Base-by-base conservation (phyloP, 2,113 vertebrate genomes). In the Sphaerodactylus townsendi region DNA sequence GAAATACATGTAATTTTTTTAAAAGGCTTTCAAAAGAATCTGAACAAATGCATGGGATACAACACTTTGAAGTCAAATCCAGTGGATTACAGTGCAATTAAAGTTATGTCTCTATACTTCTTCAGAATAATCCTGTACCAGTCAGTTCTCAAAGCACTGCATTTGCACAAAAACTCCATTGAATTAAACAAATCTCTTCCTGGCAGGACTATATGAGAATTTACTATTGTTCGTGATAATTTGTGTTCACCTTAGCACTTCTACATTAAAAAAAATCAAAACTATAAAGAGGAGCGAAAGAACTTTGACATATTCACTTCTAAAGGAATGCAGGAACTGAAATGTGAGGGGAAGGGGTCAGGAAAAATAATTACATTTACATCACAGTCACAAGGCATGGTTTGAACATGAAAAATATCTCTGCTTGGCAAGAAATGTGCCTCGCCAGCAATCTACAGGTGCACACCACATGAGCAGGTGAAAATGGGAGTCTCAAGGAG, bases 381-480 rank as follows among this genome's bases (percentile, higher is more conserved):
- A 41, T 59, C 13, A 30, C 28, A 64, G 0, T 10, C 82, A 13
- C 15, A 69, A 69, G 64, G 75, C 0, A 10, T 2, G 23, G 48
- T 76, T 41, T 77, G 35, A 77, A 46, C 79, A 33, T 72, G 11
- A 82, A 83, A 84, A 77, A 77, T 77, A 56, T 72, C 72, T 81
- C 39, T 70, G 1, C 37, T 48, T 10, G 17, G 19, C 15, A 78
- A 23, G 21, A 78, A 71, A 75, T 68, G 5, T 44, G 28, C 37
- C 78, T 83, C 87, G n/a, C 66, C 84, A 90, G n/a, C 4, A 88
- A 74, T 46, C 15, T 50, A 77, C 64, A 87, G 39, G 2, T 66
- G 68, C 44, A n/a, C 5, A 82, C 2, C 21, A 8, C 0, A 41
- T 53, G 44, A 88, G 25, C 28, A 82, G 3, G 75, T 72, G 50